These are phyloP conservation scores for Drosophila stalkeri DNA, from an alignment of 2,888 invertebrate genomes.

Conservation along the genomic window DNA sequence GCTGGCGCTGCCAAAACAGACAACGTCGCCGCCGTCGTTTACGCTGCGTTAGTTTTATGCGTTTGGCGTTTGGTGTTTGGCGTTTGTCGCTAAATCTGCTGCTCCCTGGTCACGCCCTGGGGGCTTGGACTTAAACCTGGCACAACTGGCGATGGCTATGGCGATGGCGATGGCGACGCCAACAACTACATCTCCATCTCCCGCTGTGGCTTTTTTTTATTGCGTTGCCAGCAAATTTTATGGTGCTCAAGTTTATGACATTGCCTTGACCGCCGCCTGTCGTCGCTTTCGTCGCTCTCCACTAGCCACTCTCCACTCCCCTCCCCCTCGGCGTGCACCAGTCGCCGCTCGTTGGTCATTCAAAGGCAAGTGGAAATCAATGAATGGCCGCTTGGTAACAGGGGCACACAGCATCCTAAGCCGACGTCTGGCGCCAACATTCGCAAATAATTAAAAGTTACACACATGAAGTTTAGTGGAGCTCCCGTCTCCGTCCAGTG, in stretches of 20 bases:
- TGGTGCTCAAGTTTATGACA: slow-evolving; percentile 84
- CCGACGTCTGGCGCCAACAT: slow-evolving; percentile 81
- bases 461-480: slow-evolving; percentile 68
- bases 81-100: slow-evolving; percentile 65
- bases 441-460: slow-evolving; percentile 81
- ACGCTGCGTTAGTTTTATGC: slow-evolving; percentile 84
- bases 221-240: slow-evolving; percentile 84
- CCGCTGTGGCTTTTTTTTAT: slow-evolving; percentile 81
- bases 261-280: slow-evolving; percentile 74
- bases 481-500: slow-evolving; percentile 25
- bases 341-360: slow-evolving; percentile 19
- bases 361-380: slow-evolving; percentile 67
- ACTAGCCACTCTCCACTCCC: slow-evolving; percentile 3
- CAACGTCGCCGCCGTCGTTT: slow-evolving; percentile 65
- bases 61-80: slow-evolving; percentile 81
- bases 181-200: slow-evolving; percentile 58
- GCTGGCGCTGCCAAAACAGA: slow-evolving; percentile 75
- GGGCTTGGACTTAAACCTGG: slow-evolving; percentile 66
- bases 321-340: not conserved
- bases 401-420: slow-evolving; percentile 57
- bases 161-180: slow-evolving; percentile 12
- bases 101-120: slow-evolving; percentile 65
- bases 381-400: slow-evolving; percentile 56
- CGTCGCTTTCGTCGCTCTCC: slow-evolving; percentile 20
- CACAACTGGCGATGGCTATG: slow-evolving; percentile 34